Conservation (phyloP, 2,888 invertebrate species). For the Microctonus aethiopoides region DNA sequence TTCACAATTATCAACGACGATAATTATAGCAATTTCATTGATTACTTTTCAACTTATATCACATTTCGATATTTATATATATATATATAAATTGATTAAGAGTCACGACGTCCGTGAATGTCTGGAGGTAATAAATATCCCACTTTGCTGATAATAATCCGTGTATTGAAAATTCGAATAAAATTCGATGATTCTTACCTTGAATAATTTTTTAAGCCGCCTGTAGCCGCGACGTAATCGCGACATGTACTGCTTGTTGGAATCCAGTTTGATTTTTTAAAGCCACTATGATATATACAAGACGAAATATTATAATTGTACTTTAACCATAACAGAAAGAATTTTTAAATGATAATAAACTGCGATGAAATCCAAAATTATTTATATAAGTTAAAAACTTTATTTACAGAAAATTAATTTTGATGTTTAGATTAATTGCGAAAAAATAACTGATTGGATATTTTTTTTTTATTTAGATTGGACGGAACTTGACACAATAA, state of each 20-base stretch:
- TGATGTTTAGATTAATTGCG: not conserved
- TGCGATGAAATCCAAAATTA: no score
- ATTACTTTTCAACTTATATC: not conserved
- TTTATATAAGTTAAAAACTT: no score
- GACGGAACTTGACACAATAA: constrained; percentile 24
- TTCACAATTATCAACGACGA: not conserved
- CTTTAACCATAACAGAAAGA: no score
- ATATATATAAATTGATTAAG: not conserved
- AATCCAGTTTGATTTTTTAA: constrained; percentile 67
- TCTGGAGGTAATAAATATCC: no score
- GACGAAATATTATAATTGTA: constrained; percentile 9
- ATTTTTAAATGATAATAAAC: no score
- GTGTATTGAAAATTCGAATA: not conserved
- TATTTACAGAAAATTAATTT: no score
- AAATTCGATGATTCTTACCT: constrained; percentile 54
- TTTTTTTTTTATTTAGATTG: constrained; percentile 19
- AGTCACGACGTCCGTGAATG: not conserved
- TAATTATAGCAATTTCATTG: not conserved
- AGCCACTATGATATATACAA: constrained; percentile 58
- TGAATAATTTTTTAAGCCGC: constrained; percentile 66
- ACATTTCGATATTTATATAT: not conserved
- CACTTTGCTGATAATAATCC: not conserved
- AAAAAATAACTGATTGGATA: not conserved
- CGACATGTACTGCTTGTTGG: constrained; percentile 67
- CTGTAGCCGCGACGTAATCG: constrained; percentile 67